Percentiles rank a stretch among this genome's conserved stretches.
phyloP scores from a whole-genome alignment of 2,113 vertebrate species.

The Onychorhynchus coronatus region DNA sequence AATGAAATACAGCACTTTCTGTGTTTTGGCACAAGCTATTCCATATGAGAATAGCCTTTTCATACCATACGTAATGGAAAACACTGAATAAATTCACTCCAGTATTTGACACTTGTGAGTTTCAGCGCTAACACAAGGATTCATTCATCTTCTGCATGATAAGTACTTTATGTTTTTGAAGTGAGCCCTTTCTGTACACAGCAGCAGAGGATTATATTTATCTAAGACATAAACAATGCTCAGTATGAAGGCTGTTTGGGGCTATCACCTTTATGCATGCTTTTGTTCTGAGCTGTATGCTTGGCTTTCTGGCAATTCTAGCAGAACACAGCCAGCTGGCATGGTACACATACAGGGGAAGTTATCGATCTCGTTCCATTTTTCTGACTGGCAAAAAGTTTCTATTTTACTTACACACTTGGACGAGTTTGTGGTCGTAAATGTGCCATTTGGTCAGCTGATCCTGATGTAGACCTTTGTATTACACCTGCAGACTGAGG shows the following conservation, averaged over 20 bases:
- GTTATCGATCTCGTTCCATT: background rate
- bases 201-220: background rate
- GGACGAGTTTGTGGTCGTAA: conserved; percentile 83
- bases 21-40: background rate
- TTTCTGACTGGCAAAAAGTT: background rate
- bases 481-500: conserved; percentile 70
- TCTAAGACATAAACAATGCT: background rate
- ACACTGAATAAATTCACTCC: background rate
- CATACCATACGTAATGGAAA: background rate
- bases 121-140: background rate
- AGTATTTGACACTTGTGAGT: background rate
- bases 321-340: background rate
- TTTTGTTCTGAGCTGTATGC: background rate
- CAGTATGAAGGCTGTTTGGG: background rate
- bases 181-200: background rate
- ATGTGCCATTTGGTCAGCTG: conserved; percentile 83
- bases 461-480: conserved; percentile 80
- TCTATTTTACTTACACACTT: conserved; percentile 86
- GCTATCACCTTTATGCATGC: background rate
- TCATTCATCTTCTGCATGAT: background rate
- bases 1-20: conserved; percentile 5
- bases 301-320: background rate
- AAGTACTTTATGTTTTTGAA: background rate
- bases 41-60: background rate
- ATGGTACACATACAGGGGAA: background rate